Conservation (phyloP, 2,888 invertebrate genomes). For the Dynastes hyllus region DNA sequence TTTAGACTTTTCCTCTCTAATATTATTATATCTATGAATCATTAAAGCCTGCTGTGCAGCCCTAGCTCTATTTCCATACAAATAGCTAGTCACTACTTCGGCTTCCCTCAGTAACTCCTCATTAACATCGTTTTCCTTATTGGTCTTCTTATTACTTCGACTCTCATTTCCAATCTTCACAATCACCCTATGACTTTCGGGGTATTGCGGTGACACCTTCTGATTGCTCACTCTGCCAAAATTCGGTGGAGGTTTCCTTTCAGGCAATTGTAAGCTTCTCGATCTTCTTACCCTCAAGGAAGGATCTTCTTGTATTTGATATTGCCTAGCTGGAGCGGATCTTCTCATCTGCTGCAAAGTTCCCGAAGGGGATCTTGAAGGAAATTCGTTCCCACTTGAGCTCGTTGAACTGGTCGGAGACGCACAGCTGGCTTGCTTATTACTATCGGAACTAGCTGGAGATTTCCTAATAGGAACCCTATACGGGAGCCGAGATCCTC, state of each 20-base stretch:
- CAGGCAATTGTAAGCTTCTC: constrained; percentile 78
- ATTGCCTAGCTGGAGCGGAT: constrained; percentile 58
- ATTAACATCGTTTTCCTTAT: constrained; percentile 64
- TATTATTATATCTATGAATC: constrained; percentile 69
- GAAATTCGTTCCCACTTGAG: constrained; percentile 66
- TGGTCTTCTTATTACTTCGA: constrained; percentile 55
- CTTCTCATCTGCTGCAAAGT: constrained; percentile 60
- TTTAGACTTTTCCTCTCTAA: constrained; percentile 62
- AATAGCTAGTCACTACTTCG: constrained; percentile 74
- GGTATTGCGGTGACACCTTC: constrained; percentile 68
- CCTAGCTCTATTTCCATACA: constrained; percentile 74
- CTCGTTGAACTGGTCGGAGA: constrained; percentile 65
- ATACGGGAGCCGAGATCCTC: constrained; percentile 62
- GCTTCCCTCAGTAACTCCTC: constrained; percentile 74
- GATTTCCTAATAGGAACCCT: constrained; percentile 65
- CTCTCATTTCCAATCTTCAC: constrained; percentile 66
- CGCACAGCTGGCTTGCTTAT: constrained; percentile 61
- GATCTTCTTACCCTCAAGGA: constrained; percentile 71
- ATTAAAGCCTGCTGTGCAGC: constrained; percentile 73
- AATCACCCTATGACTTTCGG: constrained; percentile 67
- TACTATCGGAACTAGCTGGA: constrained; percentile 67
- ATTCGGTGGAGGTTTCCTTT: constrained; percentile 66
- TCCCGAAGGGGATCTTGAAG: constrained; percentile 63
- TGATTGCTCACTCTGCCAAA: constrained; percentile 37
- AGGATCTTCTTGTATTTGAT: constrained; percentile 60